These are phyloP conservation scores for Ennomos quercinarius DNA, from an alignment of 2,888 invertebrate species.

Conservation along the genomic window DNA sequence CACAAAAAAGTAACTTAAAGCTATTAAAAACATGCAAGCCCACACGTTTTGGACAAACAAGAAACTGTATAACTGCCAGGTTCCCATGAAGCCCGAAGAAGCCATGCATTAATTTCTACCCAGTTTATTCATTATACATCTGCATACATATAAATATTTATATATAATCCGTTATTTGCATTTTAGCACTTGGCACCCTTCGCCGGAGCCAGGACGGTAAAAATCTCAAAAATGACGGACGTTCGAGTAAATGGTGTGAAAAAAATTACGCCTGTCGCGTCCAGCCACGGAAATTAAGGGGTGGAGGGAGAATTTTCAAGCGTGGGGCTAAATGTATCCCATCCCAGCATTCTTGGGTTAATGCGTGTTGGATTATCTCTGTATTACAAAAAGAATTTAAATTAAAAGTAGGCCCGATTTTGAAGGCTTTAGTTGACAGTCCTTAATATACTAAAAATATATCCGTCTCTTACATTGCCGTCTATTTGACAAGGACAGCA, in stretches of 20 bases:
- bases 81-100: constrained; percentile 47
- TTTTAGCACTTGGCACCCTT: constrained; percentile 61
- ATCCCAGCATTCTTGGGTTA: constrained; percentile 48
- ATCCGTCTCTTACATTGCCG: too few species aligned
- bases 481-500: too few species aligned
- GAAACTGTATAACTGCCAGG: too few species aligned
- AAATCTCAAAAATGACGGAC: constrained; percentile 77
- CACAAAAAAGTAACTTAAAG: too few species aligned
- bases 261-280: constrained; percentile 67
- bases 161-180: constrained; percentile 71
- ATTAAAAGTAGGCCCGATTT: too few species aligned
- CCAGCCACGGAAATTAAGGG: constrained; percentile 64
- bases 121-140: constrained; percentile 47
- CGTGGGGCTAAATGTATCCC: constrained; percentile 27
- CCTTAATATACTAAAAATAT: too few species aligned
- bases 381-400: too few species aligned
- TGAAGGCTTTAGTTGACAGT: too few species aligned
- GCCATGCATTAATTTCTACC: constrained; percentile 54
- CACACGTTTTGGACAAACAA: too few species aligned
- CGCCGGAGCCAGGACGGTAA: constrained; percentile 48
- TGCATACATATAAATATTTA: constrained; percentile 71
- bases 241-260: constrained; percentile 79
- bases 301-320: constrained; percentile 40
- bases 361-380: constrained; percentile 33
- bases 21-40: too few species aligned